Evolutionary conservation across 2,888 invertebrate genomes (phyloP), one percentile per base, ranked within the genome.

Genomic region (Latheticus oryzae): DNA sequence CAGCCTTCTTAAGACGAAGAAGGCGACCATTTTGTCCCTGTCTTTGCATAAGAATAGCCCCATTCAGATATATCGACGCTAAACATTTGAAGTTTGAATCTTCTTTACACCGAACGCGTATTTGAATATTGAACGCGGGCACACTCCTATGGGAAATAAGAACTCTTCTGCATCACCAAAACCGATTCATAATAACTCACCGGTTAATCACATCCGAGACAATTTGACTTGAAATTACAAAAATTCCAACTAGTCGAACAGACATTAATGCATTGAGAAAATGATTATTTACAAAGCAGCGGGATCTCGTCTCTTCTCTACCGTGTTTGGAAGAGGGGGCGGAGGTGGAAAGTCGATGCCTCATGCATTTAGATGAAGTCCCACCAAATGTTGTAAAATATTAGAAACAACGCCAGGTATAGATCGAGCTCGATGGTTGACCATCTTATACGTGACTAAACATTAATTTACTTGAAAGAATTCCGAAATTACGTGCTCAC

Each of bases 201-300:
- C 5, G 16, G 37, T 50, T 50, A 50, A 38, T 50, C 28, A 50
- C 48, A 53, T 56, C 28, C 61, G 47, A 47, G 65, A 60, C 62
- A 58, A 66, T 71, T 71, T 71, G 72, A 73, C 73, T 73, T 56
- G 70, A 64, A 74, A 74, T 73, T 73, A 73, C 65, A 63, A 66
- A 65, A 67, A 68, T 65, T 65, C 68, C 59, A 64, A 66, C 69
- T 68, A 66, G 68, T 69, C 72, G 70, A 73, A 73, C 73, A 73
- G 75, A 76, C 73, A 75, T 75, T 76, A 74, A 74, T 75, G 71
- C 66, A 68, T 71, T 70, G 72, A 66, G 72, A 74, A 73, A 73
- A 76, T 75, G 72, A 74, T 76, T 75, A 76, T 76, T 75, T 74
- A 75, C 73, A 64, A 70, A 74, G 62, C 71, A 73, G 73, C 74